Evolutionary conservation across 2,888 invertebrate species (phyloP).

Genomic region (Cheilosia urbana): DNA sequence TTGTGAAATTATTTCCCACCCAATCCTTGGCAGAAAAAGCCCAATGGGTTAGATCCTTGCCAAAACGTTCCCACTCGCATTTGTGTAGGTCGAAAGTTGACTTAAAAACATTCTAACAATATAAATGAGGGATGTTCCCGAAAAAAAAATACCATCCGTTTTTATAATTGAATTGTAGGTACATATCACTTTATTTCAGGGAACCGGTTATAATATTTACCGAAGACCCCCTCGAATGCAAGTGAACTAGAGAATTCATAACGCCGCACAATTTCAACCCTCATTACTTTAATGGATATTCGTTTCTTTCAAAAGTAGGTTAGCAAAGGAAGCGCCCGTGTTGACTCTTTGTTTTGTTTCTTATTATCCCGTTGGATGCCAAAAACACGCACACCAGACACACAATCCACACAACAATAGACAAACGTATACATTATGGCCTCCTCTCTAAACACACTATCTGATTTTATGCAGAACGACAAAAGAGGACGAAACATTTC

Average conservation of each 20-base stretch:
- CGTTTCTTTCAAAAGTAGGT: constrained; percentile 60
- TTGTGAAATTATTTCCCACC: not conserved
- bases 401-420: constrained; percentile 36
- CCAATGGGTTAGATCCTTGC: not conserved
- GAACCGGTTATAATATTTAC: not conserved
- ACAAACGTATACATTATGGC: not conserved
- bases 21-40: not conserved
- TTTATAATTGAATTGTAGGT: not conserved
- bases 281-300: constrained; percentile 74
- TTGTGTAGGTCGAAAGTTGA: not conserved
- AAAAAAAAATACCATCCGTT: not conserved
- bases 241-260: constrained; percentile 50
- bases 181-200: not conserved
- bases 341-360: constrained; percentile 40
- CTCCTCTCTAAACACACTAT: not conserved
- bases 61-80: not conserved
- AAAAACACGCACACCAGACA: constrained; percentile 56
- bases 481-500: constrained; percentile 15
- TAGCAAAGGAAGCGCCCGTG: constrained; percentile 41
- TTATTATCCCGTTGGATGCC: constrained; percentile 60
- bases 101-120: not conserved
- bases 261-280: constrained; percentile 58
- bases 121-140: not conserved
- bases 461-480: constrained; percentile 10
- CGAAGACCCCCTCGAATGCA: constrained; percentile 19